Conservation (phyloP, 1,140 invertebrate genomes). For the Orchestia grillus region DNA sequence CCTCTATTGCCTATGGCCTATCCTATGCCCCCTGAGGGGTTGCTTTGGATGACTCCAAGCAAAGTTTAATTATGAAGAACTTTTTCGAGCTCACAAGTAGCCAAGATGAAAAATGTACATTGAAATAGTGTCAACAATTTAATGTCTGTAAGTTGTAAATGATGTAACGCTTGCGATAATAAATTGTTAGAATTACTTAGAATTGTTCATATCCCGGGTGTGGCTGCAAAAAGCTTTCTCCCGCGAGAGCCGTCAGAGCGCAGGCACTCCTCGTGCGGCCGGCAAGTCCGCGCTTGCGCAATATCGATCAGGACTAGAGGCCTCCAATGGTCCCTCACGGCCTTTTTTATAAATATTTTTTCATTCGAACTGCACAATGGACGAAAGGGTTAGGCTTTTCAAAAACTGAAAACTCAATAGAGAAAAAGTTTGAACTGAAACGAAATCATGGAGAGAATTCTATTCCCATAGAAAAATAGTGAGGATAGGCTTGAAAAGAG, state of each 20-base stretch:
- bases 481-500: slow-evolving; percentile 25
- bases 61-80: too few relatives aligned
- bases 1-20: too few relatives aligned
- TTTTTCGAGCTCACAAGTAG: too few relatives aligned
- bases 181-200: too few relatives aligned
- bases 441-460: slow-evolving; percentile 40
- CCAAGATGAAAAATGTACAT: too few relatives aligned
- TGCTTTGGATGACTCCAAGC: too few relatives aligned
- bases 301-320: slow-evolving; percentile 9
- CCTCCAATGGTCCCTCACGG: not conserved
- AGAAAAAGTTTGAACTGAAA: slow-evolving; percentile 36
- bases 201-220: too few relatives aligned
- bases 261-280: not conserved
- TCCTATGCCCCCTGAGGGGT: too few relatives aligned
- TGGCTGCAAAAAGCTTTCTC: not conserved
- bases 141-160: too few relatives aligned
- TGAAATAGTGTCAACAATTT: too few relatives aligned
- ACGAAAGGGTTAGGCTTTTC: slow-evolving; percentile 46
- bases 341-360: slow-evolving; percentile 12
- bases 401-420: slow-evolving; percentile 44
- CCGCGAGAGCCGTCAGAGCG: not conserved
- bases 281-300: slow-evolving; percentile 5
- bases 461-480: slow-evolving; percentile 40
- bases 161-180: too few relatives aligned
- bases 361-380: not conserved